Evolutionary conservation across 1,140 invertebrate species (phyloP).

Genomic region (Listronotus bonariensis): DNA sequence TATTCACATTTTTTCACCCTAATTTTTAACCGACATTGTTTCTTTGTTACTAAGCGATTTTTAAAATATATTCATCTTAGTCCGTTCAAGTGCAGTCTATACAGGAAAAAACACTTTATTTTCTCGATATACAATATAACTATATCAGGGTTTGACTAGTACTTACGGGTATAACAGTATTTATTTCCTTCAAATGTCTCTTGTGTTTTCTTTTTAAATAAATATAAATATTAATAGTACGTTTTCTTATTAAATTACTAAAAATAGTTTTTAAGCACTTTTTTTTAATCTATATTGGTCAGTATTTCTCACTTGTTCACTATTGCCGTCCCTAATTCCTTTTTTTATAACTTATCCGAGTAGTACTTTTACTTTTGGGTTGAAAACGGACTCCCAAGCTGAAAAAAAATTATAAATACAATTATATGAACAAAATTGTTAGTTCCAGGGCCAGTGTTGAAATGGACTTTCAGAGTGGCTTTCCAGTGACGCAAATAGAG

Average conservation of each 20-base stretch:
- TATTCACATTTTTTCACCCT: too few relatives aligned
- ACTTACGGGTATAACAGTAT: neutral
- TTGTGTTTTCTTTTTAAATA: conserved; percentile 18
- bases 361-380: conserved; percentile 51
- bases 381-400: conserved; percentile 62
- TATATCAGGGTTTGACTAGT: conserved; percentile 10
- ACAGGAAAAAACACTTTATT: neutral
- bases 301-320: conserved; percentile 21
- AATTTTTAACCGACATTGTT: too few relatives aligned
- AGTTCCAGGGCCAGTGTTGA: too few relatives aligned
- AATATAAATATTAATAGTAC: conserved; percentile 15
- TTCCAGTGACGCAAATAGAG: too few relatives aligned
- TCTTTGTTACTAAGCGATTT: neutral
- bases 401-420: conserved; percentile 43
- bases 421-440: conserved; percentile 8
- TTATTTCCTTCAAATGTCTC: neutral
- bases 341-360: conserved; percentile 41
- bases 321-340: conserved; percentile 14
- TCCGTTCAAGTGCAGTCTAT: neutral
- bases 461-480: too few relatives aligned
- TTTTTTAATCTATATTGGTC: conserved; percentile 11
- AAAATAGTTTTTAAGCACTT: conserved; percentile 21
- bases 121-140: too few relatives aligned
- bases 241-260: conserved; percentile 15
- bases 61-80: conserved; percentile 3